These are phyloP conservation scores for Volucella inflata DNA, from an alignment of 2,888 invertebrate genomes.

Conservation along the genomic window DNA sequence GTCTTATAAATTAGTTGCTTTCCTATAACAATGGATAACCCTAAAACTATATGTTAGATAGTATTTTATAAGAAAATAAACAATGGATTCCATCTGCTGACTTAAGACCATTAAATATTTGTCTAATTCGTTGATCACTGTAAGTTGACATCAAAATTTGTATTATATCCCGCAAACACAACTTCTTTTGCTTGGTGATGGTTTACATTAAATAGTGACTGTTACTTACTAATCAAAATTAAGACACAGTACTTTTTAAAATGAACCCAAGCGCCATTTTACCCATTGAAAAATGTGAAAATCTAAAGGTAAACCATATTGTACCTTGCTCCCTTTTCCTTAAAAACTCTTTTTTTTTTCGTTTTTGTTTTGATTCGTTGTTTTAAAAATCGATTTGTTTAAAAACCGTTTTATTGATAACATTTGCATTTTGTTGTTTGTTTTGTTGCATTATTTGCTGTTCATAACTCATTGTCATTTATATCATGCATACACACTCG, in stretches of 20 bases:
- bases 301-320: neutral
- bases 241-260: neutral
- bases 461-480: conserved; percentile 61
- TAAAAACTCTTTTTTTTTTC: conserved; percentile 3
- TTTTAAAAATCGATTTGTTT: neutral
- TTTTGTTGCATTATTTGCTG: conserved; percentile 55
- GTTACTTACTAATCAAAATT: conserved; percentile 33
- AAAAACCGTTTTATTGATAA: conserved; percentile 31
- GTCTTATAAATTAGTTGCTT: no score
- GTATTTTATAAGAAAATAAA: no score
- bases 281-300: no score
- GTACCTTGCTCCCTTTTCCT: neutral
- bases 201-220: conserved; percentile 33
- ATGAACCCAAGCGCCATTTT: no score
- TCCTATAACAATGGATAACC: no score
- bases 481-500: conserved; percentile 40
- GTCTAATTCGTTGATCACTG: conserved; percentile 35
- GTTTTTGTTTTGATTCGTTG: conserved; percentile 30
- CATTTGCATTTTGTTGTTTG: conserved; percentile 35
- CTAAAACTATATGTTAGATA: no score
- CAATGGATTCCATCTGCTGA: neutral
- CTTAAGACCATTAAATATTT: conserved; percentile 1
- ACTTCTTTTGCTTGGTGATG: conserved; percentile 40
- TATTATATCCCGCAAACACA: neutral
- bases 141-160: neutral